These are phyloP conservation scores for Cygnus olor DNA, from an alignment of 2,797 vertebrate species.

Conservation along the genomic window DNA sequence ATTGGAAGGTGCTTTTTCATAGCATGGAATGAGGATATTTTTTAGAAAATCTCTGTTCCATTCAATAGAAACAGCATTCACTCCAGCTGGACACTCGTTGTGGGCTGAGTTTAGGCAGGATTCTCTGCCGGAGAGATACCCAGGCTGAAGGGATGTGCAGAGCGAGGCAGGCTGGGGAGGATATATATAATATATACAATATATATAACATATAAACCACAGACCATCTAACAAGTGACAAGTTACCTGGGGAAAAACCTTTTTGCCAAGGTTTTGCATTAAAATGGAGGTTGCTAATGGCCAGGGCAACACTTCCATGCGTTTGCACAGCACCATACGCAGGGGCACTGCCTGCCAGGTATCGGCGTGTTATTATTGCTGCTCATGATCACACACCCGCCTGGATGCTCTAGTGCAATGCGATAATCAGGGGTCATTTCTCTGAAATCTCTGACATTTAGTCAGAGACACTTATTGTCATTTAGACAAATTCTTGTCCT, in stretches of 20 bases:
- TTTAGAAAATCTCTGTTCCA: background rate
- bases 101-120: background rate
- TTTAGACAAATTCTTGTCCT: background rate
- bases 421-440: background rate
- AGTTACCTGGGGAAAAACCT: background rate
- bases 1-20: background rate
- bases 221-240: background rate
- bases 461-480: background rate
- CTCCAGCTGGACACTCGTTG: background rate
- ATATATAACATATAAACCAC: background rate
- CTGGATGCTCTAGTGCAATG: fast-evolving
- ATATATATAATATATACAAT: background rate
- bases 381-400: background rate
- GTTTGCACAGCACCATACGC: fast-evolving
- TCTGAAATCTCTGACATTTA: background rate
- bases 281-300: background rate
- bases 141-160: background rate
- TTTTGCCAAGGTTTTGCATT: background rate
- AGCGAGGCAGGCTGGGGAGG: background rate
- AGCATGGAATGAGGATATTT: background rate
- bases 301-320: background rate
- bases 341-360: background rate
- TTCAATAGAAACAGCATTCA: background rate
- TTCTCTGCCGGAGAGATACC: background rate
- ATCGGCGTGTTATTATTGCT: background rate